Evolutionary conservation across 1,140 invertebrate genomes (phyloP).

Genomic region (Drosophila elegans): DNA sequence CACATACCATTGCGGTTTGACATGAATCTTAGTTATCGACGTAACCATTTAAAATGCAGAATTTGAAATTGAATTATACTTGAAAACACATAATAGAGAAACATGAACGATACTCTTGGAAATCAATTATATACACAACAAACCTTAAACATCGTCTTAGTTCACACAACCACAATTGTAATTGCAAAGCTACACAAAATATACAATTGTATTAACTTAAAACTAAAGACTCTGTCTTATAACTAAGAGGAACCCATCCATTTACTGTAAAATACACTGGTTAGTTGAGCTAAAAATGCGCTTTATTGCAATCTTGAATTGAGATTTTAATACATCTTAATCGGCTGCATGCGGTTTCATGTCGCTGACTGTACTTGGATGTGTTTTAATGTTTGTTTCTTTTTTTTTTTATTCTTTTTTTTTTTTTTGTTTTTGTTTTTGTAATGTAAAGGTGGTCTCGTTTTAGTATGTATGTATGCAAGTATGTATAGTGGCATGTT

Average conservation of each 20-base stretch:
- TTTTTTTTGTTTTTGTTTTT: conserved; percentile 11
- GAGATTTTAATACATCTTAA: conserved; percentile 52
- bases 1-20: not conserved
- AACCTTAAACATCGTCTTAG: not conserved
- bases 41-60: conserved; percentile 14
- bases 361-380: conserved; percentile 45
- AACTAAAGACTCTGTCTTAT: not conserved
- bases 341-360: conserved; percentile 34
- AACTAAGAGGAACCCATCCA: not conserved
- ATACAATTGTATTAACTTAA: too few species aligned
- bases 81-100: not conserved
- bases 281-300: conserved; percentile 62
- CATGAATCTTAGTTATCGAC: not conserved
- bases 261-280: not conserved
- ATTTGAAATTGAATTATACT: conserved; percentile 10
- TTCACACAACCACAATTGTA: too few species aligned
- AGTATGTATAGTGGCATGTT: conserved; percentile 42
- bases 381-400: conserved; percentile 19
- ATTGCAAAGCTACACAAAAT: too few species aligned
- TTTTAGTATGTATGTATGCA: conserved; percentile 48
- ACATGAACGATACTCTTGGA: not conserved
- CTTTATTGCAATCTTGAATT: conserved; percentile 68
- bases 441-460: conserved; percentile 49
- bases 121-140: not conserved
- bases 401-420: conserved; percentile 14